Base-by-base conservation (phyloP, 1,140 invertebrate species). In the Mamestra configurata region DNA sequence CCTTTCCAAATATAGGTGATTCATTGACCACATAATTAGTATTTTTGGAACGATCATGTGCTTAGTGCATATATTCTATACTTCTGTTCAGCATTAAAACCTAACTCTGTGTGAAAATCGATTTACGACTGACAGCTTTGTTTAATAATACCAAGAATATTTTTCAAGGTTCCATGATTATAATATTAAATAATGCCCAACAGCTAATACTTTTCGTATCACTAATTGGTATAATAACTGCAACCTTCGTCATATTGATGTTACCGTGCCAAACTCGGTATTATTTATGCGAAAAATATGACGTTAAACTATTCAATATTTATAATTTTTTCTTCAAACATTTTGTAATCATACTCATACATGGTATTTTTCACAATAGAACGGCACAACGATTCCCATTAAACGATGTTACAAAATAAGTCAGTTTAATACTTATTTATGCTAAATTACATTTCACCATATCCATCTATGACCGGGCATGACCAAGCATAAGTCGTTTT, bases 401-500 rank as follows among this genome's bases (percentile, higher is more conserved):
- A n/a, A 59, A 31, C 27, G 27, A 5, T 20, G 35, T 66, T 66
- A 40, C 31, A 20, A 64, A 64, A 64, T 37, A 18, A 40, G 10
- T 51, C n/a, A 70, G 40, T 70, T 4, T 55, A 72, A 5, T 35
- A 18, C n/a, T 31, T 20, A 51, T 55, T 72, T 72, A 72, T 72
- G 49, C 27, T 40, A 31, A 31, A 31, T 15, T 18, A 1, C 53
- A 72, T 55, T 53, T 72, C 70, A 22, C 40, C 66, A 70, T n/a
- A 24, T 24, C 22, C 13, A 46, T 70, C 22, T 70, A 46, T 70
- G 40, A 35, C 27, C 59, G 59, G 5, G 59, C 27, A 61, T 35
- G 59, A 35, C 59, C 18, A 22, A 1, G 40, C 40, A 68, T 68
- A 46, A 46, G 37, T 68, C 8, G 27, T 80, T 66, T 80, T 75